A percentile compares a stretch with the other conserved stretches of the same genome.
Evolutionary conservation across 2,113 vertebrate genomes (phyloP).

Genomic region (Atherinomorus stipes): DNA sequence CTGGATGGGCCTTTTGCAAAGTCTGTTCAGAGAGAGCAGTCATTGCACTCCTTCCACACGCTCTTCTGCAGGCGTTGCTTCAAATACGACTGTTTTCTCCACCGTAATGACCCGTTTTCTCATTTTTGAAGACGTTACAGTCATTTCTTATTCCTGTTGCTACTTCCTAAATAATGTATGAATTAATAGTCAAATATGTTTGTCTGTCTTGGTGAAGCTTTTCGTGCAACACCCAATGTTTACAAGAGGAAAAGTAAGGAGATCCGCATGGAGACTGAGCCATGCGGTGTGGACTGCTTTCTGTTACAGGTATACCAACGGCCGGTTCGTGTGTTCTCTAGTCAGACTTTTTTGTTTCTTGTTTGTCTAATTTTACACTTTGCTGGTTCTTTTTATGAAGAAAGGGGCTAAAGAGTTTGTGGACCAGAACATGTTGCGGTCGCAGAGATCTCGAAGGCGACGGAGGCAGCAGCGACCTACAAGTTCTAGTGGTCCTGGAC

Average conservation of each 20-base stretch:
- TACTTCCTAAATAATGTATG: not conserved
- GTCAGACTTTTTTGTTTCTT: not conserved
- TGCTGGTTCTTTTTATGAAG: constrained; percentile 73
- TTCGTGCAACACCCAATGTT: constrained; percentile 96
- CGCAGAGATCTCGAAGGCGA: constrained; percentile 89
- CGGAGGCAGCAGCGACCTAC: constrained; percentile 84
- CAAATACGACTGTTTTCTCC: constrained; percentile 99
- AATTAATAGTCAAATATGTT: constrained; percentile 11
- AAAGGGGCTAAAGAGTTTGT: constrained; percentile 98
- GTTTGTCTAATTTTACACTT: not conserved
- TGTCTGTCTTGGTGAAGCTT: constrained; percentile 84
- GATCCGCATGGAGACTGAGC: constrained; percentile 95
- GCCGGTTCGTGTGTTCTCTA: not conserved
- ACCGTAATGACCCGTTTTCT: constrained; percentile 83
- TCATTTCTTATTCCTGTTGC: not conserved
- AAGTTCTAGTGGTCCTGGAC: constrained; percentile 83
- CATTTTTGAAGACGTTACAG: not conserved
- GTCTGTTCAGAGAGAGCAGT: constrained; percentile 97
- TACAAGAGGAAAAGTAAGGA: constrained; percentile 98
- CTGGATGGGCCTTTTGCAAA: constrained; percentile 95
- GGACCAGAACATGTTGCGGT: constrained; percentile 90
- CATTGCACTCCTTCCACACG: constrained; percentile 97
- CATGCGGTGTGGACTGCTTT: constrained; percentile 96
- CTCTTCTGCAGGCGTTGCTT: constrained; percentile 98
- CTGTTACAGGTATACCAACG: constrained; percentile 88